These are phyloP conservation scores for Onychomys leucogaster DNA, from an alignment of 2,797 vertebrate genomes.

Conservation along the genomic window DNA sequence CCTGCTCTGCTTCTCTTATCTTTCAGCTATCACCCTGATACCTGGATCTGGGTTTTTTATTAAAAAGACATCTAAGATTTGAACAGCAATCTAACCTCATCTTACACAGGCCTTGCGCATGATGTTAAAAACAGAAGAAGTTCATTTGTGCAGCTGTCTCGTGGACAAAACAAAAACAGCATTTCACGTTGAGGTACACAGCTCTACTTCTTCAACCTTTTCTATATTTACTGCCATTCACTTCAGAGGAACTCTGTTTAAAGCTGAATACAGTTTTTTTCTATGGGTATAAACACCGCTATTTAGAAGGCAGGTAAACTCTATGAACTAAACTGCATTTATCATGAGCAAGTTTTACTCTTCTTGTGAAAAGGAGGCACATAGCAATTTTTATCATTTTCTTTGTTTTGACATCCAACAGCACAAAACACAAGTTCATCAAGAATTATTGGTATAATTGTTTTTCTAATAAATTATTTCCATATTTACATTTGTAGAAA, in stretches of 20 bases:
- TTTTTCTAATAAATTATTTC: not conserved
- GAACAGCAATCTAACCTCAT: not conserved
- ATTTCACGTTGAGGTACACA: not conserved
- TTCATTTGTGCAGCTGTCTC: not conserved
- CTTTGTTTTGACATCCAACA: not conserved
- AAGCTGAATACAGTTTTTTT: not conserved
- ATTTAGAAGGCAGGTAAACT: not conserved
- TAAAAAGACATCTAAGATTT: too few relatives aligned
- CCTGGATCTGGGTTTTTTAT: too few relatives aligned
- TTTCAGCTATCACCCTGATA: too few relatives aligned
- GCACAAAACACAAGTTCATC: not conserved
- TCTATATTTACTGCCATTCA: not conserved
- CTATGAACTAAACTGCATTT: not conserved
- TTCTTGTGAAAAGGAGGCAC: not conserved
- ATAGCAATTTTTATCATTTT: not conserved
- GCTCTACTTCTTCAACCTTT: too few relatives aligned
- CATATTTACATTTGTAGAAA: constrained; percentile 10
- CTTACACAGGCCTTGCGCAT: not conserved
- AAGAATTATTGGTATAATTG: constrained; percentile 19
- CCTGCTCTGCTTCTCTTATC: too few relatives aligned
- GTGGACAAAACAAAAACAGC: too few relatives aligned
- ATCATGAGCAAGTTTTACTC: not conserved
- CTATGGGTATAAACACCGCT: not conserved
- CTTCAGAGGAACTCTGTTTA: not conserved
- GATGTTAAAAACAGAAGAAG: not conserved